phyloP scores from a whole-genome alignment of 2,113 vertebrate genomes.

The Carettochelys insculpta region DNA sequence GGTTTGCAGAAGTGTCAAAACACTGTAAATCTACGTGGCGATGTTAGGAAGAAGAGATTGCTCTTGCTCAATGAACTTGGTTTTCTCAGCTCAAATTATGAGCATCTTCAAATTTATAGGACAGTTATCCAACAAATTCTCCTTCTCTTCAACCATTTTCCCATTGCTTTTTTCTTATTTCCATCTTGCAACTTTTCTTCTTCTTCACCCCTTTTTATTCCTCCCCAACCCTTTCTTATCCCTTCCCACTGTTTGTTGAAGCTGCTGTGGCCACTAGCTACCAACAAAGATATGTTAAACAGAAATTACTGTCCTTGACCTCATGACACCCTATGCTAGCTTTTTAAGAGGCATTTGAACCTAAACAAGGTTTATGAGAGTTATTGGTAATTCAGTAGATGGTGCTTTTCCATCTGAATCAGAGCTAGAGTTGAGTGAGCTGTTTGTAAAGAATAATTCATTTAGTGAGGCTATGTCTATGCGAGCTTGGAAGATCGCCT shows the following conservation, averaged over 20 bases:
- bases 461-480: no score
- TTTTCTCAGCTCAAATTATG: slow-evolving; percentile 29
- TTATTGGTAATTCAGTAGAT: background rate
- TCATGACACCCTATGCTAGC: background rate
- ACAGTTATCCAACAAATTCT: background rate
- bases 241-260: background rate
- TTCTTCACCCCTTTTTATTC: background rate
- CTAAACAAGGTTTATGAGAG: background rate
- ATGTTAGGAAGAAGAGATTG: background rate
- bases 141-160: background rate
- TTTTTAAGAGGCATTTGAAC: background rate
- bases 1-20: slow-evolving; percentile 27
- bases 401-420: background rate
- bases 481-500: no score
- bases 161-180: background rate
- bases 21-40: background rate
- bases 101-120: background rate
- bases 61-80: slow-evolving; percentile 3
- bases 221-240: background rate
- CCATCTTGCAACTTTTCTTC: background rate
- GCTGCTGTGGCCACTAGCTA: background rate
- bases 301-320: background rate
- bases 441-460: background rate
- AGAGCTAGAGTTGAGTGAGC: background rate
- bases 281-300: background rate